Evolutionary conservation across 2,797 vertebrate species (phyloP), one percentile per base, ranked within the genome.

Genomic region (Toxotes lorentzi): DNA sequence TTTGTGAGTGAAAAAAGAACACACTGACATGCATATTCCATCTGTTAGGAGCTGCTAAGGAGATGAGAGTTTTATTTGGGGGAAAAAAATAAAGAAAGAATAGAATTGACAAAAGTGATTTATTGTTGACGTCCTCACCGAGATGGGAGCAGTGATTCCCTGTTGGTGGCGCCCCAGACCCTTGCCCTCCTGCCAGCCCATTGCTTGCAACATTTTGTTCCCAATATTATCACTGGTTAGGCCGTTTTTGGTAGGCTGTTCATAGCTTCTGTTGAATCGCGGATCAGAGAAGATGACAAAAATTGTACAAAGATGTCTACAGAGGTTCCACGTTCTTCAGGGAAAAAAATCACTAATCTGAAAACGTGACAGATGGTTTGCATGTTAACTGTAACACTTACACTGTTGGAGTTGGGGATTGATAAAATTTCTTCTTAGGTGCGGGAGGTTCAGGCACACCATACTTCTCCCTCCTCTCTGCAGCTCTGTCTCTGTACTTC

Each of bases 161-260:
- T 98, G 97, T 64, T 97, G 97, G 86, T 97, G 97, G 64, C 96
- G 94, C 21, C 97, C 97, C 59, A 97, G 93, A 43, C 96, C 97
- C 0, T 95, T 97, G 56, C 97, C 97, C 93, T 97, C 97, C 88
- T 97, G 94, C 97, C 97, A 98, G 76, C 97, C 97, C 97, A 97
- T 98, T 51, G 97, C 97, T 79, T 98, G 97, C 41, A 98, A 93
- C 97, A 97, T 98, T 89, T 98, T 97, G 93, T 96, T 98, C 53
- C 97, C 96, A 5, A 98, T 98, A 75, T 98, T 98, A 85, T 97
- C 97, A 68, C 96, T 96, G 64, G 96, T 97, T 38, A 98, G 95
- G 61, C 97, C 97, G 6, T 98, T 96, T 90, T 98, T 98, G 61
- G 96, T 98, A 66, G 97, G 97, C 87, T 98, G 96, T 54, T 98